phyloP scores from a whole-genome alignment of 2,113 vertebrate species.

The Lagopus leucura region DNA sequence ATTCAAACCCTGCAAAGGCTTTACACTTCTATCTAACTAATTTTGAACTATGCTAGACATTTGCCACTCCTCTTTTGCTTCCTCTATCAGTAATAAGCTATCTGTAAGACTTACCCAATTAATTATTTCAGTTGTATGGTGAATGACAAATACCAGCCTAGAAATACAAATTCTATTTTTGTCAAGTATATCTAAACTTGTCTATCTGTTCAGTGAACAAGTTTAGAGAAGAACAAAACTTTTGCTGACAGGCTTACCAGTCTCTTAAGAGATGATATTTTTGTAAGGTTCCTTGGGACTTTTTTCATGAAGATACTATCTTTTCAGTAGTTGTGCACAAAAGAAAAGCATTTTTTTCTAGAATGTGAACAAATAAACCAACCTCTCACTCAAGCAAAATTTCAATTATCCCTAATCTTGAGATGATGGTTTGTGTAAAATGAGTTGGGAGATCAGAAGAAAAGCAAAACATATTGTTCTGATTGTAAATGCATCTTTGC shows the following conservation, averaged over 20 bases:
- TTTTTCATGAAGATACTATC: neutral
- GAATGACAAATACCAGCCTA: neutral
- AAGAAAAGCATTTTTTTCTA: neutral
- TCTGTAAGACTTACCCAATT: no score
- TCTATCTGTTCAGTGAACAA: neutral
- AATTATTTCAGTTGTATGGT: neutral
- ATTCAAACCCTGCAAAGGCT: neutral
- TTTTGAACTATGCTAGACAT: neutral
- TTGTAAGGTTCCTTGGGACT: neutral
- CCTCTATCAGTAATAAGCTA: no score
- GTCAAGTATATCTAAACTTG: neutral
- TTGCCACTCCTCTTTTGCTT: no score
- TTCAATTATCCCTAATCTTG: neutral
- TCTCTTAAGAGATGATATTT: neutral
- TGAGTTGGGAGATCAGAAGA: neutral
- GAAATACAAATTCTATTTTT: neutral
- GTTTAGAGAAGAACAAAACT: neutral
- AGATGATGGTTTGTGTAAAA: neutral
- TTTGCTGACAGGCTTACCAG: neutral
- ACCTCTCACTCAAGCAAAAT: neutral
- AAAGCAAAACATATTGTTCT: neutral
- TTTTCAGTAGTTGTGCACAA: neutral
- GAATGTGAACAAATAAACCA: neutral
- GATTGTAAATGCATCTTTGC: conserved; percentile 11
- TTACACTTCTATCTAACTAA: neutral